A percentile compares a stretch with the other conserved stretches of the same genome.
Evolutionary conservation across 2,797 vertebrate genomes (phyloP).

Genomic region (Onychomys leucogaster): DNA sequence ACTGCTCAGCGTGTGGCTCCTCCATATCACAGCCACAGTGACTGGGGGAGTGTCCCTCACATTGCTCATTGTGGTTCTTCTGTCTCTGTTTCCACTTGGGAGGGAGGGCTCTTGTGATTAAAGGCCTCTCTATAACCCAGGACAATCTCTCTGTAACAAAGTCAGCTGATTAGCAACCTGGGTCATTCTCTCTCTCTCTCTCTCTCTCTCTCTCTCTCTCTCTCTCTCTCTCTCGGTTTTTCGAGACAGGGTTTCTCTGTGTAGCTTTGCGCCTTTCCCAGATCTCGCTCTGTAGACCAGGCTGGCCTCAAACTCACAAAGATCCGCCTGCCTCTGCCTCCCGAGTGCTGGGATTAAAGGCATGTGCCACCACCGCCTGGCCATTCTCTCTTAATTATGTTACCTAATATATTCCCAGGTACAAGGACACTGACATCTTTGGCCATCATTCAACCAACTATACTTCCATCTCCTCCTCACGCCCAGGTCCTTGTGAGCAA

Average conservation of each 20-base stretch:
- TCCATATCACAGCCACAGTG: not conserved
- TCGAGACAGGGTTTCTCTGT: too few relatives aligned
- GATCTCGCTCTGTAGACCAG: too few relatives aligned
- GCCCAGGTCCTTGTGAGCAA: not conserved
- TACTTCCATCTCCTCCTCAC: not conserved
- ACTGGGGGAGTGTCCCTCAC: too few relatives aligned
- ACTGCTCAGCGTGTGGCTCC: too few relatives aligned
- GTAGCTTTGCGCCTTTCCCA: too few relatives aligned
- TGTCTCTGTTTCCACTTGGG: not conserved
- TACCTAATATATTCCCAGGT: not conserved
- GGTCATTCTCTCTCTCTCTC: too few relatives aligned
- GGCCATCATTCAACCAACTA: not conserved
- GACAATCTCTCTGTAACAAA: not conserved
- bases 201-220: too few relatives aligned
- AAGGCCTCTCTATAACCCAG: not conserved
- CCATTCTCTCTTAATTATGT: not conserved
- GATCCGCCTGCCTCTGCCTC: too few relatives aligned
- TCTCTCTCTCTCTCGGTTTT: too few relatives aligned
- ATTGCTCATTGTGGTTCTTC: not conserved
- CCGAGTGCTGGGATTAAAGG: too few relatives aligned
- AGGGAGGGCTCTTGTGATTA: not conserved
- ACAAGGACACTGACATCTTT: not conserved
- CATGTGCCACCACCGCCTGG: too few relatives aligned
- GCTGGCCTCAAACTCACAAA: too few relatives aligned
- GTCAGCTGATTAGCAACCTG: not conserved